Evolutionary conservation across 2,797 vertebrate genomes (phyloP).

Genomic region (Sebastes cheni): DNA sequence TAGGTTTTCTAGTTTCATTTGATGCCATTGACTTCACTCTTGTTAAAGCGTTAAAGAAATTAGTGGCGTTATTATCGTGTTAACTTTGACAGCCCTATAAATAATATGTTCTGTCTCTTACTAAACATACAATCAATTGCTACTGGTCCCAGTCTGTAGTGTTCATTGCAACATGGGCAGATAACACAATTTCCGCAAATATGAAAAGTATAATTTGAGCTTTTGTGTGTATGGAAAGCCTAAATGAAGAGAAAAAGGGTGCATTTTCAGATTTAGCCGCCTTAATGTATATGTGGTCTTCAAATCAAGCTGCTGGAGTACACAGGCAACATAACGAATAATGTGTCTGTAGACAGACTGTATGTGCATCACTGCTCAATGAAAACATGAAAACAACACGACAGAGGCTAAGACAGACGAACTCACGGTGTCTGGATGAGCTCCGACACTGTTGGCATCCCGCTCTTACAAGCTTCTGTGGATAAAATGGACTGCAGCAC

Average conservation of each 20-base stretch:
- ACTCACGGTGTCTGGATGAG: constrained; percentile 96
- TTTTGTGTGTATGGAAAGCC: neutral
- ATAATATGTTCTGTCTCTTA: neutral
- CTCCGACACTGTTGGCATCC: constrained; percentile 90
- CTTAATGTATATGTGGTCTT: neutral
- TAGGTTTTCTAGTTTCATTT: too few relatives aligned
- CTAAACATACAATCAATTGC: neutral
- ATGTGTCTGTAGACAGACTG: neutral
- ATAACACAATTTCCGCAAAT: neutral
- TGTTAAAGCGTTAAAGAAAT: too few relatives aligned
- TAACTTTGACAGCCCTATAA: neutral
- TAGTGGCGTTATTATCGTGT: rapidly evolving
- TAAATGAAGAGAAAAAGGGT: neutral
- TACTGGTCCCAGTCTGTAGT: neutral
- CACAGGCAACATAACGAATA: neutral
- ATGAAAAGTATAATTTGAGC: neutral
- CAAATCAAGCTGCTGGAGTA: neutral
- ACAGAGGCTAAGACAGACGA: neutral
- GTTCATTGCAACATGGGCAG: neutral
- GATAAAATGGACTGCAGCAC: constrained; percentile 96
- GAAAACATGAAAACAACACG: neutral
- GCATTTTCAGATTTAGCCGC: neutral
- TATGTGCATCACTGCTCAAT: neutral
- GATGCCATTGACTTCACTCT: too few relatives aligned
- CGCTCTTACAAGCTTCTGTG: constrained; percentile 92